Conservation (phyloP, 2,797 vertebrate genomes). For the Platyrinchus mystaceus region DNA sequence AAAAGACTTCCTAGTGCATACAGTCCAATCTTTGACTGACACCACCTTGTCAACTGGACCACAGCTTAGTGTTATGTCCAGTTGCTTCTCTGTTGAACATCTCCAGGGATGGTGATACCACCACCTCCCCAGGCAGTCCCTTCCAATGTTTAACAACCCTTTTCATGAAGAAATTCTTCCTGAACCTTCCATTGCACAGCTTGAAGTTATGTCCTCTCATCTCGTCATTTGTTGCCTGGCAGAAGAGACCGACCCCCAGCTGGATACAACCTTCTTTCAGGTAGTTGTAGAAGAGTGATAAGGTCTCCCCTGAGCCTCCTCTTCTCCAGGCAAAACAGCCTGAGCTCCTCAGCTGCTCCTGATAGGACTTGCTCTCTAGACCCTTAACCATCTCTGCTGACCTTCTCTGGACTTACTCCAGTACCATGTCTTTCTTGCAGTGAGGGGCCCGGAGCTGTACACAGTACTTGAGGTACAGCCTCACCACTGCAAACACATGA, state of each 20-base stretch:
- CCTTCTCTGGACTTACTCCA: not conserved
- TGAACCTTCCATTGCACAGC: not conserved
- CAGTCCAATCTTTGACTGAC: not conserved
- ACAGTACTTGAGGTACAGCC: not conserved
- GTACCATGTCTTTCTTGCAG: not conserved
- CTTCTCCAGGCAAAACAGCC: not conserved
- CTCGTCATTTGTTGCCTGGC: not conserved
- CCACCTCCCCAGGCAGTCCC: not conserved
- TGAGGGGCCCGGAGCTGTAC: not conserved
- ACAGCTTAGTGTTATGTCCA: fast-evolving
- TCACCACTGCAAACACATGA: not conserved
- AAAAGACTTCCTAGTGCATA: not conserved
- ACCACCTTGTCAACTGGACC: not conserved
- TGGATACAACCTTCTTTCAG: not conserved
- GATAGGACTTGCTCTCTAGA: not conserved
- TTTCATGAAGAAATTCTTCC: not conserved
- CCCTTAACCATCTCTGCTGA: not conserved
- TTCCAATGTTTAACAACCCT: not conserved
- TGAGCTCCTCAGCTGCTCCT: not conserved
- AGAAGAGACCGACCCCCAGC: fast-evolving
- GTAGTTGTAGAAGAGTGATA: too few relatives aligned
- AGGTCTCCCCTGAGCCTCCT: not conserved
- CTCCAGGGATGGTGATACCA: not conserved
- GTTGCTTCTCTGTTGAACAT: fast-evolving
- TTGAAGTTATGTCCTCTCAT: not conserved